phyloP scores from a whole-genome alignment of 2,113 vertebrate genomes.

The Fregetta grallaria region DNA sequence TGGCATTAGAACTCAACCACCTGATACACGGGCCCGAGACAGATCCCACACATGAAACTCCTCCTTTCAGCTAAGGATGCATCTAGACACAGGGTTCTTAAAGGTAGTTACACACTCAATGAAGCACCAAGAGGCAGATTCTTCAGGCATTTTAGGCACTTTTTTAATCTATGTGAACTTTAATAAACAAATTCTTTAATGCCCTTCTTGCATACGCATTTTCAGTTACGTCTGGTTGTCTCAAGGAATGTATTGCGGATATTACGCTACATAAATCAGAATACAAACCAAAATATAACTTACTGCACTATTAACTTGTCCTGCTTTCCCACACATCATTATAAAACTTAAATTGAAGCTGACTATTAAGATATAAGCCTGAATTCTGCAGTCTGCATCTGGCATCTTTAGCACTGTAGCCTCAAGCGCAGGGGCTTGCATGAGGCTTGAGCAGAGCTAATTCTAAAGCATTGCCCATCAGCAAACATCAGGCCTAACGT shows the following conservation, averaged over 20 bases:
- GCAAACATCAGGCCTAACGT: background rate
- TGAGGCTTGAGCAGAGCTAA: background rate
- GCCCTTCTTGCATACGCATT: background rate
- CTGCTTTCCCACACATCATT: background rate
- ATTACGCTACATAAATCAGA: background rate
- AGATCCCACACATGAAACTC: background rate
- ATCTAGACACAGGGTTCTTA: background rate
- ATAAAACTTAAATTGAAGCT: background rate
- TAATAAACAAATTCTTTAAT: background rate
- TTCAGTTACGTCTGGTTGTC: background rate
- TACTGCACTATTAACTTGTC: background rate
- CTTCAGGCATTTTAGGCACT: background rate
- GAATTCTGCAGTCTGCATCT: background rate
- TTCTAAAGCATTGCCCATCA: background rate
- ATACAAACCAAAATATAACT: background rate
- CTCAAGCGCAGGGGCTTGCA: background rate
- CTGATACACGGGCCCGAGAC: rapidly evolving
- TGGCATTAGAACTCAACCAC: background rate
- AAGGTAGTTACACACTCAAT: background rate
- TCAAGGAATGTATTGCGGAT: background rate
- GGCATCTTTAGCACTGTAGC: background rate
- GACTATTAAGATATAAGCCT: background rate
- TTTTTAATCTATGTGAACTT: background rate
- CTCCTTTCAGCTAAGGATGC: background rate
- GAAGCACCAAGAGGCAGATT: background rate